phyloP scores from a whole-genome alignment of 2,888 invertebrate species.

The Synanthedon myopaeformis region DNA sequence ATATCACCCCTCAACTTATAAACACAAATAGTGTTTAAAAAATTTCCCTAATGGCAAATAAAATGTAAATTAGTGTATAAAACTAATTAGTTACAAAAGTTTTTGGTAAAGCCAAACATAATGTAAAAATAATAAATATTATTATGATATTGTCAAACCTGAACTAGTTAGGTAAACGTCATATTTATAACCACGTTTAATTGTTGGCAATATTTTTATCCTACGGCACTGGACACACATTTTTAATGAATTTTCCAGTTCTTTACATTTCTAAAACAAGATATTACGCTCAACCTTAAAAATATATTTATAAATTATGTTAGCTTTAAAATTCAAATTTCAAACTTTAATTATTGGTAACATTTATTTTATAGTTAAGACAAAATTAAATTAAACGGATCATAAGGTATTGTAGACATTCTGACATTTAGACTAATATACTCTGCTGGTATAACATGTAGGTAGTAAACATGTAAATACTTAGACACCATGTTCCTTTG shows the following conservation, averaged over 20 bases:
- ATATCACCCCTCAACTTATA: no score
- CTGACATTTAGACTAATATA: no score
- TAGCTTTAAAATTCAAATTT: no score
- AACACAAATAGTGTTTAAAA: no score
- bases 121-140: not conserved
- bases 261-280: conserved; percentile 74
- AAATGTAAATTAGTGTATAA: not conserved
- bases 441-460: no score
- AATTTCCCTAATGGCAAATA: not conserved
- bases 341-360: no score
- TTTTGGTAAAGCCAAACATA: not conserved
- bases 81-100: not conserved
- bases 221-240: conserved; percentile 79
- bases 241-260: conserved; percentile 81
- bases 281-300: conserved; percentile 41
- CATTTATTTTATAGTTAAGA: no score
- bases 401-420: no score
- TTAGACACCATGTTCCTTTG: no score
- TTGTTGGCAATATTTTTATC: conserved; percentile 83
- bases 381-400: no score
- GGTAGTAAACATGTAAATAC: no score
- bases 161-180: conserved; percentile 89
- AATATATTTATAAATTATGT: not conserved
- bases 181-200: conserved; percentile 84
- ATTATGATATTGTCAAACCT: conserved; percentile 72